These are phyloP conservation scores for Microplitis manilae DNA, from an alignment of 2,888 invertebrate species.

Conservation along the genomic window DNA sequence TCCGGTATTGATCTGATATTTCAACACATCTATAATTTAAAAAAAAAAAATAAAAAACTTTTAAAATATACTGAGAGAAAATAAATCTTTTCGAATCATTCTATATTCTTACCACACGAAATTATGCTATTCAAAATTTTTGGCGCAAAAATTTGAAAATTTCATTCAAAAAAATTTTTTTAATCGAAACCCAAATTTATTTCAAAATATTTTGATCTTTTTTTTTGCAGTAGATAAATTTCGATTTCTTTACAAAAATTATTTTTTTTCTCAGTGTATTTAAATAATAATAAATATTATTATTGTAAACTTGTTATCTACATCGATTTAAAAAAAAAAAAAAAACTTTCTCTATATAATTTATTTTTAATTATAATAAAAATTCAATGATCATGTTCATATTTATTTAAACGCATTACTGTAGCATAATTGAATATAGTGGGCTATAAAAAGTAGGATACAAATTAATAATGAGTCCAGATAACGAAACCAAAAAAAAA, in stretches of 20 bases:
- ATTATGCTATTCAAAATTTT: no score
- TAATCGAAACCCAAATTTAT: no score
- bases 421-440: slow-evolving; percentile 12
- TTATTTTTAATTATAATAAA: neutral
- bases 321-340: neutral
- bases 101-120: no score
- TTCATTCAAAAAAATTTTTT: no score
- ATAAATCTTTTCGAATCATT: no score
- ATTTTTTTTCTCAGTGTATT: no score
- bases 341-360: slow-evolving; percentile 4
- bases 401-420: slow-evolving; percentile 9
- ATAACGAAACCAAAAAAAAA: slow-evolving; percentile 4
- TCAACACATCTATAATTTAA: slow-evolving; percentile 19
- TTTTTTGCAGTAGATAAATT: no score
- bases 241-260: no score
- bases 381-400: slow-evolving; percentile 3
- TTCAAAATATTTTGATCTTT: no score
- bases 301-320: neutral
- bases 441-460: slow-evolving; percentile 19
- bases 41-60: neutral
- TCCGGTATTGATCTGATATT: slow-evolving; percentile 33
- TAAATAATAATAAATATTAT: neutral
- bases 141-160: no score
- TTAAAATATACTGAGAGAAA: neutral
- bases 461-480: slow-evolving; percentile 21